phyloP scores from a whole-genome alignment of 2,113 vertebrate species.

The Bubo scandiacus region DNA sequence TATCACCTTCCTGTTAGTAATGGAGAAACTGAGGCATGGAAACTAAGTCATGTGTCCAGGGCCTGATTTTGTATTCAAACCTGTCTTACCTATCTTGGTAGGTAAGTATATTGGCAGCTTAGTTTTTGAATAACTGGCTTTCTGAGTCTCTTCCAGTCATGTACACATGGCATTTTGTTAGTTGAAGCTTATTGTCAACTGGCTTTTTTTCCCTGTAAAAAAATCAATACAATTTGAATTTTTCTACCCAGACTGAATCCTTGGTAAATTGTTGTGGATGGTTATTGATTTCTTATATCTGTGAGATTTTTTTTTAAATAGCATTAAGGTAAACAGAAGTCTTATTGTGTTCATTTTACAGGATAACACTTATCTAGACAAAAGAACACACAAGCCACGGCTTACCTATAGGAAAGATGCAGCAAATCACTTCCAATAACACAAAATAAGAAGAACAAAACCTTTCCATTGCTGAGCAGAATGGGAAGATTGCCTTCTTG shows the following conservation, averaged over 20 bases:
- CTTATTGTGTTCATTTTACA: constrained; percentile 64
- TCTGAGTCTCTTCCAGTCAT: constrained; percentile 6
- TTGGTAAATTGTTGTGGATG: constrained; percentile 72
- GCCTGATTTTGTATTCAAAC: background rate
- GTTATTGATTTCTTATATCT: constrained; percentile 76
- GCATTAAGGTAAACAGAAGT: constrained; percentile 71
- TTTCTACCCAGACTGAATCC: constrained; percentile 58
- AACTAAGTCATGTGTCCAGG: background rate
- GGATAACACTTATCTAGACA: constrained; percentile 73
- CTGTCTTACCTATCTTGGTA: background rate
- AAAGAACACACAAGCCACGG: constrained; percentile 47
- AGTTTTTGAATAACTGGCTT: constrained; percentile 33
- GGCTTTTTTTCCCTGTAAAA: background rate
- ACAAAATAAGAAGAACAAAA: constrained; percentile 57
- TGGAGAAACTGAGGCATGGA: background rate
- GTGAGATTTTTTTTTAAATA: constrained; percentile 43
- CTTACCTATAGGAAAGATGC: constrained; percentile 50
- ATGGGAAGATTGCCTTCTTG: constrained; percentile 64
- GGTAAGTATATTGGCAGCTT: background rate
- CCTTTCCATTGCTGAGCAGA: constrained; percentile 43
- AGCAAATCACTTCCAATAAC: constrained; percentile 50
- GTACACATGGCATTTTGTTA: constrained; percentile 27
- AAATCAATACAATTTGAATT: constrained; percentile 77
- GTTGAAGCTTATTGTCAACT: background rate
- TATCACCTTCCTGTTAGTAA: background rate